Evolutionary conservation across 1,140 invertebrate genomes (phyloP).

Genomic region (Nymphalis io): DNA sequence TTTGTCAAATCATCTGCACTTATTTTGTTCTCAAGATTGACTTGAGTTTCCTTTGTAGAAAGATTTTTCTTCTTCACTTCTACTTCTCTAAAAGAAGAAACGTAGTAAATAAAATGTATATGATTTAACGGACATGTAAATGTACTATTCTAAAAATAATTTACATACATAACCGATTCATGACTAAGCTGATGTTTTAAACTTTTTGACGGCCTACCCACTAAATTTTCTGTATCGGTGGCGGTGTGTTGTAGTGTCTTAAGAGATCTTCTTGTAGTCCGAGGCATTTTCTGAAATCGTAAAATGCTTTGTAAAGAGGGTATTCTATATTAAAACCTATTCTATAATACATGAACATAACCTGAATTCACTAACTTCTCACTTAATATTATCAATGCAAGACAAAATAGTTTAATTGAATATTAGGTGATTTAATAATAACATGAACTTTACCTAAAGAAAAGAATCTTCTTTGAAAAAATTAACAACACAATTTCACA

Average conservation of each 20-base stretch:
- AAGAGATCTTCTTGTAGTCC: conserved; percentile 80
- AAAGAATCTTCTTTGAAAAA: neutral
- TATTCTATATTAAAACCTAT: neutral
- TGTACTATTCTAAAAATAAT: neutral
- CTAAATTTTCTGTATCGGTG: conserved; percentile 84
- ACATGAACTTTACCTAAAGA: neutral
- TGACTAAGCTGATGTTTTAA: conserved; percentile 70
- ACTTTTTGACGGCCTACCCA: conserved; percentile 78
- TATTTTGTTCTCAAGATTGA: conserved; percentile 79
- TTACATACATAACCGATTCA: conserved; percentile 55
- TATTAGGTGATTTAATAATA: neutral
- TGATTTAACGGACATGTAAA: neutral
- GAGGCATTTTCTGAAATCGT: conserved; percentile 50
- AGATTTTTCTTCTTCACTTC: conserved; percentile 68
- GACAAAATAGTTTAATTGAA: neutral
- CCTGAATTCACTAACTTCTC: neutral
- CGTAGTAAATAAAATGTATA: neutral
- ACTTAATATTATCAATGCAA: neutral
- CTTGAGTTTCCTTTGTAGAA: conserved; percentile 81
- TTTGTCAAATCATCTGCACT: conserved; percentile 83
- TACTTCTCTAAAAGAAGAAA: conserved; percentile 55
- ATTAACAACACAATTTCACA: neutral
- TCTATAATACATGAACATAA: neutral
- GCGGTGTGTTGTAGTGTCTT: conserved; percentile 84
- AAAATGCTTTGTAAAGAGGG: conserved; percentile 4